Base-by-base conservation (phyloP, 2,797 vertebrate species). In the Rhinichthys osculus region DNA sequence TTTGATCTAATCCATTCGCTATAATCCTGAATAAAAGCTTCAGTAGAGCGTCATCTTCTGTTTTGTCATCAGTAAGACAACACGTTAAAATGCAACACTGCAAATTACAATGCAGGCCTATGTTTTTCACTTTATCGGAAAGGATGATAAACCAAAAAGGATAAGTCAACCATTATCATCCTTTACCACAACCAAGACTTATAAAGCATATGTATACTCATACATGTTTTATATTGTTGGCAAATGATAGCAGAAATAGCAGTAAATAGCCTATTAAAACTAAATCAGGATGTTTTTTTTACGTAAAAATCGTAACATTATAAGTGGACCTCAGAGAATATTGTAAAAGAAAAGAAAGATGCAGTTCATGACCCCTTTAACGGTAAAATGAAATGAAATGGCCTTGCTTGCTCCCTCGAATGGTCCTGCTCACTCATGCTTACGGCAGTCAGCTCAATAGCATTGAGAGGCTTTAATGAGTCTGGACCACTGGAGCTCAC, bases 381-480 rank as follows among this genome's bases (percentile, higher is more conserved):
- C 62, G 30, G 40, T 67, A 76, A 84, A 77, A 84, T 42, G 9
- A 67, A 77, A 77, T 84, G 72, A 84, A 84, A 84, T 84, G 23
- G 72, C 82, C 30, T 67, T 52, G 71, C 57, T 76, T 44, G 57
- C 59, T 66, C 11, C 30, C 44, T 73, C n/a, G 42, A 50, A 83
- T 76, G 57, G 57, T 38, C 44, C 62, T 62, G 14, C 16, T 84
- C 62, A 40, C 44, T 77, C 59, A 84, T 67, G 72, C 71, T 83
- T 83, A 66, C 42, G 1, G 9, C 42, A 74, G 81, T 70, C 42
- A 74, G 42, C 23, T 83, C 70, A 64, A n/a, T 74, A 42, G 40
- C 81, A 74, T 27, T 13, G 7, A 47, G 40, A 64, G 40, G 70
- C 71, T 64, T 83, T 83, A 76, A 83, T 74, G 71, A 66, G 42